These are phyloP conservation scores for Opisthocomus hoazin DNA, from an alignment of 2,113 vertebrate genomes.

Conservation along the genomic window DNA sequence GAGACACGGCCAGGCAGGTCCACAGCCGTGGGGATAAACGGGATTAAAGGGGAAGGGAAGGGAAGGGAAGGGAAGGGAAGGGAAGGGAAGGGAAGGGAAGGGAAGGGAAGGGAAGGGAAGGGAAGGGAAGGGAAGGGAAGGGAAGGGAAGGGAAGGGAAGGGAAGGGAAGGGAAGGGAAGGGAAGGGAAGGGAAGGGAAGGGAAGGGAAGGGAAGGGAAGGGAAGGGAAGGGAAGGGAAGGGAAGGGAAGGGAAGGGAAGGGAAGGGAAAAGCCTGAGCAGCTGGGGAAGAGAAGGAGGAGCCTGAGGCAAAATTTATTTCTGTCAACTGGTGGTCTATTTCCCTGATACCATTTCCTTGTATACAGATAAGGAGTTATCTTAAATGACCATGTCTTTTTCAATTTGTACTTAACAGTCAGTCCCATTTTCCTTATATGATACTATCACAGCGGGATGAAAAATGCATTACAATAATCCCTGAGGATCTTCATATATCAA, in stretches of 20 bases:
- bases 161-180: too few relatives aligned
- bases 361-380: slow-evolving; percentile 94
- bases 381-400: slow-evolving; percentile 95
- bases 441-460: slow-evolving; percentile 79
- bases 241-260: not conserved
- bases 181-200: too few relatives aligned
- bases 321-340: slow-evolving; percentile 84
- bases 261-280: slow-evolving; percentile 24
- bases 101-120: too few relatives aligned
- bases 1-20: too few relatives aligned
- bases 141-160: too few relatives aligned
- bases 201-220: too few relatives aligned
- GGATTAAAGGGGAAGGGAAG: too few relatives aligned
- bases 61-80: too few relatives aligned
- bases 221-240: not conserved
- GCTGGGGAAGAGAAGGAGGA: slow-evolving; percentile 61
- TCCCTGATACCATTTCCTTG: slow-evolving; percentile 84
- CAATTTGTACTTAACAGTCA: slow-evolving; percentile 89
- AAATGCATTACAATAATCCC: slow-evolving; percentile 83
- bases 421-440: slow-evolving; percentile 79
- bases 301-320: slow-evolving; percentile 84
- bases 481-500: slow-evolving; percentile 81
- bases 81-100: too few relatives aligned
- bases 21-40: too few relatives aligned
- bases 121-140: too few relatives aligned